Conservation (phyloP, 2,888 invertebrate genomes). For the Melanostoma mellinum region DNA sequence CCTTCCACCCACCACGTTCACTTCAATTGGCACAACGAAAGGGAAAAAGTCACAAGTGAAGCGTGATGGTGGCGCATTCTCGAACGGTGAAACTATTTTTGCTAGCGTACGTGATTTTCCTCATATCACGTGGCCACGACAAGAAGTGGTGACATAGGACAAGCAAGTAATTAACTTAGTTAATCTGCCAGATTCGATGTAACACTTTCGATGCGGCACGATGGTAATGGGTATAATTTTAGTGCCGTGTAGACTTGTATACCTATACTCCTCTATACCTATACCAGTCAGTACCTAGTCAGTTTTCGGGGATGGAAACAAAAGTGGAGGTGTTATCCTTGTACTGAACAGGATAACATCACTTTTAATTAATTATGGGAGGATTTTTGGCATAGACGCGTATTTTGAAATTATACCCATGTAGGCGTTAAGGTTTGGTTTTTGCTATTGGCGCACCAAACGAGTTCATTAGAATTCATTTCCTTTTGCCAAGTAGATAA, state of each 20-base stretch:
- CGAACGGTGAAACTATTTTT: constrained; percentile 51
- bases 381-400: constrained; percentile 59
- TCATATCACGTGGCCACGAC: constrained; percentile 62
- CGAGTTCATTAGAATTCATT: constrained; percentile 68
- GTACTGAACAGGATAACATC: constrained; percentile 54
- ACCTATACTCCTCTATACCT: constrained; percentile 12
- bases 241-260: constrained; percentile 8
- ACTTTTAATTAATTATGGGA: constrained; percentile 68
- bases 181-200: constrained; percentile 69
- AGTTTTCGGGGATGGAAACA: no score
- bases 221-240: constrained; percentile 61
- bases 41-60: constrained; percentile 28
- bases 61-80: constrained; percentile 17
- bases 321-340: constrained; percentile 30
- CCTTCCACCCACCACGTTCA: neutral
- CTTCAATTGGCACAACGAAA: constrained; percentile 10
- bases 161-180: constrained; percentile 72
- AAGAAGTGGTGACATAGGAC: constrained; percentile 72
- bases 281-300: no score
- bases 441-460: constrained; percentile 38
- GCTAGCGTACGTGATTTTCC: constrained; percentile 63
- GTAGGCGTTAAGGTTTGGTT: constrained; percentile 27
- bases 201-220: constrained; percentile 57
- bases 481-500: constrained; percentile 61
- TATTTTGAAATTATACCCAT: constrained; percentile 55